Base-by-base conservation (phyloP, 2,888 invertebrate genomes). In the Stegophylla sp. region DNA sequence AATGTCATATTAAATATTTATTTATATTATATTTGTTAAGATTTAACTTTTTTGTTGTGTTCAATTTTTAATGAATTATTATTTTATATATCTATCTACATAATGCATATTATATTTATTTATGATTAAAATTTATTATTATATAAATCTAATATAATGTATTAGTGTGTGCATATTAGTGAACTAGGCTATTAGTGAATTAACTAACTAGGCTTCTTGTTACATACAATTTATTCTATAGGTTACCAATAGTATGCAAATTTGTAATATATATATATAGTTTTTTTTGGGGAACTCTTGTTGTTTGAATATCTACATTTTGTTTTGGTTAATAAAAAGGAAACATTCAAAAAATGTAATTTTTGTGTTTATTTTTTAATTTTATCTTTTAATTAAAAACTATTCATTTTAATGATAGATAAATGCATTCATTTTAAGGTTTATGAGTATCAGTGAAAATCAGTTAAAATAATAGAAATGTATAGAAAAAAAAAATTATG, bases 31-130 rank as follows among this genome's bases (percentile, higher is more conserved):
- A 34, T 56, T 56, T 56, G 53, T 77, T 77, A 63, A 13, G n/a
- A 75, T 45, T n/a, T 56, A 56, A 56, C 43, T 56, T 74, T 13
- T n/a, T 64, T 77, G 77, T 77, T 77, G 77, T 77, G 77, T 77
- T 77, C 77, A 77, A 23, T 77, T 67, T 28, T 75, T 20, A 17
- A 64, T 41, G 20, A 17, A 51, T 64, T 75, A 71, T 48, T 71
- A 74, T 74, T 51, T 34, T 64, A 26, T 13, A 51, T 51, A 23
- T 64, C 64, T 75, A 53, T 75, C 5, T 23, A 48, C n/a, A 53
- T 34, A 63, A 34, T 51, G 34, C 34, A 17, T 64, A 63, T 34
- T 63, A 23, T 75, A 75, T 74, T 26, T 71, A 51, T 45, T 17
- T 13, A 26, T 61, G 5, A 28, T 53, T 20, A 72, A 12, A 59